phyloP scores from a whole-genome alignment of 2,113 vertebrate species.

The Strix aluco region DNA sequence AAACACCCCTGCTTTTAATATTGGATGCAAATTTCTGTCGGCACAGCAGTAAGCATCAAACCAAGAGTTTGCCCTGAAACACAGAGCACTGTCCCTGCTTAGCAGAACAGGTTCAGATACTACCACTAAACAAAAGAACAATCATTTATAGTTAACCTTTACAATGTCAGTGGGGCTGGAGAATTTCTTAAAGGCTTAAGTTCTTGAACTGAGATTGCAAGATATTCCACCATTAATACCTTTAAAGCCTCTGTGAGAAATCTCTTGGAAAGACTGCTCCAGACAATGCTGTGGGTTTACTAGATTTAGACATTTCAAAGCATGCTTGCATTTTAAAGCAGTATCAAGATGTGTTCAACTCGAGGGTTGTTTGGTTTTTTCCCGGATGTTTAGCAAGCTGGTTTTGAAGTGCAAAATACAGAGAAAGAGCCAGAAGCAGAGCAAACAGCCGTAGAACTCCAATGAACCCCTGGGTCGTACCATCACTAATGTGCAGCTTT shows the following conservation, averaged over 20 bases:
- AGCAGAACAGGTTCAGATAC: neutral
- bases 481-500: neutral
- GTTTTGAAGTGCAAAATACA: neutral
- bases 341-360: neutral
- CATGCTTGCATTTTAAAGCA: neutral
- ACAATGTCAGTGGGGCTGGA: slow-evolving; percentile 34
- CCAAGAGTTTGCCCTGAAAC: neutral
- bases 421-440: neutral
- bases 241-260: slow-evolving; percentile 44
- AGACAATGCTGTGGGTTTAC: neutral
- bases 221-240: slow-evolving; percentile 45
- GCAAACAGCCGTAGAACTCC: neutral
- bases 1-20: slow-evolving; percentile 35
- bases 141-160: slow-evolving; percentile 57
- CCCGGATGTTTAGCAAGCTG: neutral
- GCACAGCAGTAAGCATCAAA: neutral
- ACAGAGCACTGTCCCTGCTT: slow-evolving; percentile 4
- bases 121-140: slow-evolving; percentile 3
- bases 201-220: slow-evolving; percentile 39
- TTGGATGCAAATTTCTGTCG: slow-evolving; percentile 6
- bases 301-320: neutral
- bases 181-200: slow-evolving; percentile 61
- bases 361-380: neutral
- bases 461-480: neutral
- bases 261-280: neutral